Evolutionary conservation across 37 sponge, comb jelly and placozoan genomes (phyloP).

Genomic region (Eunapius fragilis): DNA sequence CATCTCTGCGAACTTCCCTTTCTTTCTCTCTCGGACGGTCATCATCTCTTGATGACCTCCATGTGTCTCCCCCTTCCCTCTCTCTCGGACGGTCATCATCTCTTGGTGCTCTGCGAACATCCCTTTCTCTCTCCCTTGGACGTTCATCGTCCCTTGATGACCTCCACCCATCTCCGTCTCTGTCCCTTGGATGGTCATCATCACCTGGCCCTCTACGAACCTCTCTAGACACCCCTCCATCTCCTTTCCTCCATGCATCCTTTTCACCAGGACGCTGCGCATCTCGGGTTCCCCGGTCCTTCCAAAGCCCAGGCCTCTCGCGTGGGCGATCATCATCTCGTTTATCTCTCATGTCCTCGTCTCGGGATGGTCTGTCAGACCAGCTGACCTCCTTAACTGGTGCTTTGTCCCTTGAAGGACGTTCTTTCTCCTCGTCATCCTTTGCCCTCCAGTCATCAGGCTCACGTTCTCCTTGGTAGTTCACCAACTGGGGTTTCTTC

Average conservation of each 20-base stretch:
- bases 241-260: not conserved
- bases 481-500: slow-evolving; percentile 1
- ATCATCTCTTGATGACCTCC: not conserved
- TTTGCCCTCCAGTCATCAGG: slow-evolving; percentile 1
- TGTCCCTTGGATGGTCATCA: not conserved
- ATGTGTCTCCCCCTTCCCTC: not conserved
- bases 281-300: not conserved
- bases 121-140: not conserved
- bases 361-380: not conserved
- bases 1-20: no score
- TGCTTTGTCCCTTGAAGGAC: not conserved
- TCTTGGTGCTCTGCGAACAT: not conserved
- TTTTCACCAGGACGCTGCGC: not conserved
- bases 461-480: not conserved
- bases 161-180: not conserved
- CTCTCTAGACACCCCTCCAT: not conserved
- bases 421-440: not conserved
- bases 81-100: not conserved
- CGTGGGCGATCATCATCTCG: not conserved
- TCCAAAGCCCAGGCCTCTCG: not conserved
- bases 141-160: not conserved
- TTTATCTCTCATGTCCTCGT: not conserved
- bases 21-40: not conserved
- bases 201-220: not conserved
- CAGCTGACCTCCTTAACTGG: not conserved